Base-by-base conservation (phyloP, 2,888 invertebrate species). In the Cheiracanthium punctorium region DNA sequence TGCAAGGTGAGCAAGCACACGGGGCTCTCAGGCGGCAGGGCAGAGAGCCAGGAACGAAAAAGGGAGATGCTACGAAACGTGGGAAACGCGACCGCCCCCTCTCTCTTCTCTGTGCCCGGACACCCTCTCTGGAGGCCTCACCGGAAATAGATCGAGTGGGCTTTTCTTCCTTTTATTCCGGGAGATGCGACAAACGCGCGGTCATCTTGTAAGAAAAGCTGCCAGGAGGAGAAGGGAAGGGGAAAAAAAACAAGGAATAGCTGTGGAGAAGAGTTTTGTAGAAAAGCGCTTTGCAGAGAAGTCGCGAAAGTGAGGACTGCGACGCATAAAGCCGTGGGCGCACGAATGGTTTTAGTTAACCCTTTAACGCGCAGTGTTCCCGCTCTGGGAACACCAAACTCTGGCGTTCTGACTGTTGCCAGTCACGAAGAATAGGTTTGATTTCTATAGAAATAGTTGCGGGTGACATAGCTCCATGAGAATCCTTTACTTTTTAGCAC, bases 21-120 rank as follows among this genome's bases (percentile, higher is more conserved):
- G 79, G 85, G 85, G 85, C 85, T 37, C 37, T n/a, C n/a, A n/a
- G n/a, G n/a, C n/a, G n/a, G n/a, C n/a, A 37, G 85, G 85, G 85
- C 85, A 80, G 32, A 75, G 79, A 73, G 85, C 85, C 85, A 85
- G 75, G 52, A 76, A 75, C 80, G 75, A 70, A 80, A 80, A 80
- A 69, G 79, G 73, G 86, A 86, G 86, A 86, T n/a, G n/a, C n/a
- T n/a, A n/a, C 86, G 80, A 86, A 86, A 86, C 80, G 74, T 85
- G 69, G 86, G 84, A 84, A 84, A 84, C 65, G 73, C 80, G 80
- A 80, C 80, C 84, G 79, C 73, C 74, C 79, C 70, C 75, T 24
- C n/a, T n/a, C n/a, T n/a, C n/a, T n/a, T n/a, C n/a, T n/a, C n/a
- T n/a, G n/a, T n/a, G n/a, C n/a, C n/a, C 77, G 65, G 29, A 74